Conservation (phyloP, 2,888 invertebrate species). For the Xanthostigma xanthostigma region DNA sequence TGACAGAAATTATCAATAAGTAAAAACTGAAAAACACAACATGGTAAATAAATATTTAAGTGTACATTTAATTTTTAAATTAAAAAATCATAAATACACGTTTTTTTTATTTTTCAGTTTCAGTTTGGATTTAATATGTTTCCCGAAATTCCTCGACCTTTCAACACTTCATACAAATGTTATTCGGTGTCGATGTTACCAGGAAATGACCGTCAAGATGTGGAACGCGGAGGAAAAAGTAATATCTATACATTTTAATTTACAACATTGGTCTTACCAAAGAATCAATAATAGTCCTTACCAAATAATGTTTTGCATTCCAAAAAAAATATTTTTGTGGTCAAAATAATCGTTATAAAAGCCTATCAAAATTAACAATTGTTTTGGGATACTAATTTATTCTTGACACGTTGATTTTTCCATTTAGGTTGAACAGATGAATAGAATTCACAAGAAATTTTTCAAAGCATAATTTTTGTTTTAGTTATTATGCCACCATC, state of each 20-base stretch:
- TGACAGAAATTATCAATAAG: too few species aligned
- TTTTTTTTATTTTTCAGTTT: conserved; percentile 33
- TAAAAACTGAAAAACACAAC: too few species aligned
- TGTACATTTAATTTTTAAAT: not conserved
- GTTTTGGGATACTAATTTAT: too few species aligned
- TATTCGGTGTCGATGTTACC: conserved; percentile 92
- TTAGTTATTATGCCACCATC: conserved; percentile 97
- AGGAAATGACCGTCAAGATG: conserved; percentile 84
- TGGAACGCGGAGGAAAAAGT: conserved; percentile 96
- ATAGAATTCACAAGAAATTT: too few species aligned
- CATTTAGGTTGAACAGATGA: too few species aligned
- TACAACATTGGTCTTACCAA: not conserved
- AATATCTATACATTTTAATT: conserved; percentile 22
- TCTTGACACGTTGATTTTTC: too few species aligned
- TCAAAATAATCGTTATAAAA: too few species aligned
- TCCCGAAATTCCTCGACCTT: conserved; percentile 66
- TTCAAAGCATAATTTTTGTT: conserved; percentile 20
- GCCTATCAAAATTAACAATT: too few species aligned
- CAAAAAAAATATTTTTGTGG: too few species aligned
- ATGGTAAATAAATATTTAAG: not conserved
- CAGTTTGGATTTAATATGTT: conserved; percentile 84
- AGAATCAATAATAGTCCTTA: too few species aligned
- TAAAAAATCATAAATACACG: not conserved
- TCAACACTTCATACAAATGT: conserved; percentile 74
- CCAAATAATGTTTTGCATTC: too few species aligned